Evolutionary conservation across 2,113 vertebrate species (phyloP).

Genomic region (Andinoacara biseriatus): DNA sequence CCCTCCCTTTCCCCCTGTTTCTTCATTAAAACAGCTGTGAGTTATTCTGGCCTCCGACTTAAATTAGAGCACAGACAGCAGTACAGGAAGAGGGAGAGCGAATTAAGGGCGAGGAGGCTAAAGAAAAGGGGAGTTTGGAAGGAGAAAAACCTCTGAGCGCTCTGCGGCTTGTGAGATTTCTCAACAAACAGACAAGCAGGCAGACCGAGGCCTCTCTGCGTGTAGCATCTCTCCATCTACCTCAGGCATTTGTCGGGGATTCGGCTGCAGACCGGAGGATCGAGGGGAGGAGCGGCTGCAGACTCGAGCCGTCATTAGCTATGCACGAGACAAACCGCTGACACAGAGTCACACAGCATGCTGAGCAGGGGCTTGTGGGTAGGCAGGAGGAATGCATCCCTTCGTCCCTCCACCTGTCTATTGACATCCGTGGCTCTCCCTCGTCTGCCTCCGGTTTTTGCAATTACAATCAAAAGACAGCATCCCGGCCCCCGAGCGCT

Average conservation of each 20-base stretch:
- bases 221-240: slow-evolving; percentile 45
- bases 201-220: slow-evolving; percentile 43
- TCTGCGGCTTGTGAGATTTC: slow-evolving; percentile 53
- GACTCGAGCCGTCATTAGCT: slow-evolving; percentile 81
- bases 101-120: slow-evolving; percentile 2
- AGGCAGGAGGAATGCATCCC: slow-evolving; percentile 68
- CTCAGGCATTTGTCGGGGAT: slow-evolving; percentile 81
- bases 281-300: slow-evolving; percentile 36
- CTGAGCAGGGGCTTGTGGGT: slow-evolving; percentile 69
- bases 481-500: slow-evolving; percentile 68
- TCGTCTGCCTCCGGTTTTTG: slow-evolving; percentile 73
- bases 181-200: slow-evolving; percentile 41
- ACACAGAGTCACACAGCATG: slow-evolving; percentile 84
- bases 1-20: slow-evolving; percentile 15
- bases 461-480: slow-evolving; percentile 82
- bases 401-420: slow-evolving; percentile 69
- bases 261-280: slow-evolving; percentile 75
- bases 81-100: slow-evolving; percentile 15
- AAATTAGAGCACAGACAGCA: slow-evolving; percentile 60
- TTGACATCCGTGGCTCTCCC: slow-evolving; percentile 70
- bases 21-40: slow-evolving; percentile 76
- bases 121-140: slow-evolving; percentile 19
- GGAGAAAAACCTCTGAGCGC: slow-evolving; percentile 49
- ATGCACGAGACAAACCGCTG: slow-evolving; percentile 92
- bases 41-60: slow-evolving; percentile 61